These are phyloP conservation scores for Parochlus steinenii DNA, from an alignment of 2,888 invertebrate genomes.

Conservation along the genomic window DNA sequence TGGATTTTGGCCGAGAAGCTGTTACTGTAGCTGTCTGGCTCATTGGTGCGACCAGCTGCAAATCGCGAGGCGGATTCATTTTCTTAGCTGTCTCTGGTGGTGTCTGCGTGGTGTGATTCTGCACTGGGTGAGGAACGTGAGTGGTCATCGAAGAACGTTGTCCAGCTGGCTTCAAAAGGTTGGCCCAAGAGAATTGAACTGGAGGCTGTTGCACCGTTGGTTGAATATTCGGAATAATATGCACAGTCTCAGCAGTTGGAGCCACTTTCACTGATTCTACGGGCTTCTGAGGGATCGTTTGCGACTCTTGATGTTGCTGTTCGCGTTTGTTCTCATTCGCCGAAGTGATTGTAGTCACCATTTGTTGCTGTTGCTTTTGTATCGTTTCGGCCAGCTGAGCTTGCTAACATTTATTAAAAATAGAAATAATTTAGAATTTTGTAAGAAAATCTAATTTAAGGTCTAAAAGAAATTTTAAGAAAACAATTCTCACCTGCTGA, in stretches of 20 bases:
- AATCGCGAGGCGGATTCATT: too few species aligned
- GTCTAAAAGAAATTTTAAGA: too few species aligned
- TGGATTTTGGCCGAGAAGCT: background rate
- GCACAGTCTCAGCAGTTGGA: background rate
- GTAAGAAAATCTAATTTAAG: too few species aligned
- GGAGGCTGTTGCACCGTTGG: background rate
- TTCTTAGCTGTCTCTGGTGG: too few species aligned
- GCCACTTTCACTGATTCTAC: background rate
- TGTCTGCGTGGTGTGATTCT: too few species aligned
- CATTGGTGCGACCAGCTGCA: too few species aligned
- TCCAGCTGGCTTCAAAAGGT: background rate
- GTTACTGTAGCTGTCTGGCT: background rate
- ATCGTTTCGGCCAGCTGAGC: too few species aligned
- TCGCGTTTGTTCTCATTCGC: background rate
- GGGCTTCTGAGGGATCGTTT: background rate
- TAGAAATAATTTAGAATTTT: too few species aligned
- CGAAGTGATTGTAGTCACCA: slow-evolving; percentile 3
- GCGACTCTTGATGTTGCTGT: background rate
- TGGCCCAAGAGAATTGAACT: background rate
- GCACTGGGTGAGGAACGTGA: background rate
- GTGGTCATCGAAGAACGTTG: background rate
- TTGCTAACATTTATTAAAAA: too few species aligned
- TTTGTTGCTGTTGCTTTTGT: too few species aligned
- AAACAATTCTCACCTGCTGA: too few species aligned
- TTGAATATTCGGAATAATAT: too few species aligned